Evolutionary conservation across 2,797 vertebrate species (phyloP).

Genomic region (Clarias laeviceps): DNA sequence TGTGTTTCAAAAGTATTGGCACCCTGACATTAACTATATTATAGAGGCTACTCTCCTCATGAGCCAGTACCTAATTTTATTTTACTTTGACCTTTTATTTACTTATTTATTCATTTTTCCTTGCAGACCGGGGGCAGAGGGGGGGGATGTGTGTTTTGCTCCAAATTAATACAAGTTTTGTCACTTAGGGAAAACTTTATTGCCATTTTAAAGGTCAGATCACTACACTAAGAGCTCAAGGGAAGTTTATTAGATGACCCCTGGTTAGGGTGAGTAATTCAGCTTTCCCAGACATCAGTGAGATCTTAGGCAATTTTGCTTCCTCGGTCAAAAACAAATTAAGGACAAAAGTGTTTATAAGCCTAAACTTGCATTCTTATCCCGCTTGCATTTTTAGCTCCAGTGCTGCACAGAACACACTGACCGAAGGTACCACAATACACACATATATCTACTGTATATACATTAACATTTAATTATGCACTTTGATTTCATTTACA

Average conservation of each 20-base stretch:
- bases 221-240: not conserved
- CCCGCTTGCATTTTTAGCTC: not conserved
- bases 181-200: not conserved
- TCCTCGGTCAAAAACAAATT: not conserved
- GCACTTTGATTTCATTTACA: too few relatives aligned
- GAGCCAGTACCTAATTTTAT: not conserved
- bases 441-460: too few relatives aligned
- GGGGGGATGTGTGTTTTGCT: too few relatives aligned
- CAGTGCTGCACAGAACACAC: too few relatives aligned
- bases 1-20: not conserved
- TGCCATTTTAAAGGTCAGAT: not conserved
- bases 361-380: not conserved
- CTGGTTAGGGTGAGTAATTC: not conserved
- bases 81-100: not conserved
- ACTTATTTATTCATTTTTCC: not conserved
- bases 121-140: not conserved
- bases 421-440: too few relatives aligned
- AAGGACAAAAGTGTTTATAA: not conserved
- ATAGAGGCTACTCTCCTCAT: not conserved
- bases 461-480: too few relatives aligned
- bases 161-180: not conserved
- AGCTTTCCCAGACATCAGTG: not conserved
- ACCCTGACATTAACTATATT: not conserved
- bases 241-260: not conserved
- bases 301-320: not conserved